phyloP scores from a whole-genome alignment of 2,797 vertebrate genomes.

The Macrochelys suwanniensis region DNA sequence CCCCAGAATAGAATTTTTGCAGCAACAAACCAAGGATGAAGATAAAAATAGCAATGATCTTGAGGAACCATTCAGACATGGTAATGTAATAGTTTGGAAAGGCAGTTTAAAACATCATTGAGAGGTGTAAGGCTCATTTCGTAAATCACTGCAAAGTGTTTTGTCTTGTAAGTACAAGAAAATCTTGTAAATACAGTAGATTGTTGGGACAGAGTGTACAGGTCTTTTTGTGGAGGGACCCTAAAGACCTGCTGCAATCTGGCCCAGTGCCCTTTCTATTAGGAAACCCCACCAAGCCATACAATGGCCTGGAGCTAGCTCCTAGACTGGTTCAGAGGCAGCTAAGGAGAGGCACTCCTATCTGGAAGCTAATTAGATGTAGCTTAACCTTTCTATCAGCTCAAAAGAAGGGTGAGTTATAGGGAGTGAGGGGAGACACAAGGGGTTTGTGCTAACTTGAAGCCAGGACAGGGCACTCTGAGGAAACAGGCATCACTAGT shows the following conservation, averaged over 20 bases:
- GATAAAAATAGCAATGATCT: slow-evolving; percentile 60
- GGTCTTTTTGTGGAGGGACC: not conserved
- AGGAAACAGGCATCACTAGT: not conserved
- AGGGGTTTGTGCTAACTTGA: not conserved
- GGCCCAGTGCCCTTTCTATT: not conserved
- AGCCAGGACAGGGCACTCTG: not conserved
- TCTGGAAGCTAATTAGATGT: not conserved
- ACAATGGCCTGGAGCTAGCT: not conserved
- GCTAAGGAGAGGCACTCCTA: not conserved
- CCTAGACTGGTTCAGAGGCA: not conserved
- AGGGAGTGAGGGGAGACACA: not conserved
- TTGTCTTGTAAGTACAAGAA: not conserved
- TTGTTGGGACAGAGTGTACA: slow-evolving; percentile 46
- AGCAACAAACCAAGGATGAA: slow-evolving; percentile 55
- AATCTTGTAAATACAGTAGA: not conserved
- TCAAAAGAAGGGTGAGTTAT: not conserved
- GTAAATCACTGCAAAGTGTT: not conserved
- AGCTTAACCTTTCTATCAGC: not conserved
- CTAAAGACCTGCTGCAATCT: not conserved
- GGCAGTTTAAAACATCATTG: not conserved
- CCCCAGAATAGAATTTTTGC: slow-evolving; percentile 81
- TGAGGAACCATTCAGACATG: slow-evolving; percentile 64
- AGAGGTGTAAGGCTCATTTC: not conserved
- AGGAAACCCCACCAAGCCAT: not conserved
- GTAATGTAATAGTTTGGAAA: slow-evolving; percentile 25